Conservation (phyloP, 2,888 invertebrate genomes). For the Lasioglossum morio region DNA sequence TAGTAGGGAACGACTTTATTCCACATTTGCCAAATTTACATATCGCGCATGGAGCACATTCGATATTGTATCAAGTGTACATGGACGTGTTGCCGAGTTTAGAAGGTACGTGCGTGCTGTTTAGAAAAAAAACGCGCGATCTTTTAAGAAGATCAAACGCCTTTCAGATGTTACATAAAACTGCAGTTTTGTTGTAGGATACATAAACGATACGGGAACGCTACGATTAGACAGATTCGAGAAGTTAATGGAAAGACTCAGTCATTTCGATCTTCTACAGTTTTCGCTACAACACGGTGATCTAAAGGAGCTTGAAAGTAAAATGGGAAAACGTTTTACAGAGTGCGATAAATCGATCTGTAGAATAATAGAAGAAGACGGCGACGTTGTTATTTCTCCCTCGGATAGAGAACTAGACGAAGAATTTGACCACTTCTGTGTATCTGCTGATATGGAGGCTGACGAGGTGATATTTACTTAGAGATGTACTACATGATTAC, state of each 20-base stretch:
- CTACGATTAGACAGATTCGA: slow-evolving; percentile 94
- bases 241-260: slow-evolving; percentile 91
- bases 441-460: slow-evolving; percentile 84
- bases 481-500: slow-evolving; percentile 1
- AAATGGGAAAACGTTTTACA: slow-evolving; percentile 89
- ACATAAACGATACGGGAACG: slow-evolving; percentile 95
- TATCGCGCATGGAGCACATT: slow-evolving; percentile 95
- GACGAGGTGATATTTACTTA: slow-evolving; percentile 86
- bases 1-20: slow-evolving; percentile 99
- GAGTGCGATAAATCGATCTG: slow-evolving; percentile 82
- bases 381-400: slow-evolving; percentile 51
- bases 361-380: slow-evolving; percentile 83
- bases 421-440: slow-evolving; percentile 88
- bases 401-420: slow-evolving; percentile 73
- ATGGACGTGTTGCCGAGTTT: slow-evolving; percentile 93
- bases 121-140: not conserved
- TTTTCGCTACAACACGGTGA: slow-evolving; percentile 93
- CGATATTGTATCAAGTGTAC: slow-evolving; percentile 94
- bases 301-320: slow-evolving; percentile 92
- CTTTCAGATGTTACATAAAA: not conserved
- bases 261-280: slow-evolving; percentile 90
- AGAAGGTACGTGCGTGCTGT: slow-evolving; percentile 88
- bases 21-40: slow-evolving; percentile 98
- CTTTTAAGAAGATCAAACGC: not conserved
- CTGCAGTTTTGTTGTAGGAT: slow-evolving; percentile 87